Conservation (phyloP, 2,888 invertebrate genomes). For the Amiota communis region DNA sequence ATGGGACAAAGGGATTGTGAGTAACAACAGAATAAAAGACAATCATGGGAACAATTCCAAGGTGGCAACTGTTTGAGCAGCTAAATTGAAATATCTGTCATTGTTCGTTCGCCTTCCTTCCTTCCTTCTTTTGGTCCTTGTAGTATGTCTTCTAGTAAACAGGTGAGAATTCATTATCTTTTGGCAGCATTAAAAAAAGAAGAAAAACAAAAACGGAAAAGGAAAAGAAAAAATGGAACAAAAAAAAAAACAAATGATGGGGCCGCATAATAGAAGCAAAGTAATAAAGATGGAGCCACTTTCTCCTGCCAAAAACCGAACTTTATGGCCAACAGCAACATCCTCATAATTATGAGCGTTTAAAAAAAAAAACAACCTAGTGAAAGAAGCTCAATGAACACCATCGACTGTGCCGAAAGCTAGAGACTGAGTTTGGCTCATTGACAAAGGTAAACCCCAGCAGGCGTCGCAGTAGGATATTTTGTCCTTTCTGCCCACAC, state of each 20-base stretch:
- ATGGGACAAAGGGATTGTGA: conserved; percentile 11
- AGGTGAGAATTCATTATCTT: conserved; percentile 52
- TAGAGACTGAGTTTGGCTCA: no score
- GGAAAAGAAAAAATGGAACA: conserved; percentile 24
- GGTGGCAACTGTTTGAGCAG: conserved; percentile 63
- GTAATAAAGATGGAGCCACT: no score
- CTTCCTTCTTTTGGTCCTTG: not conserved
- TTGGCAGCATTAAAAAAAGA: conserved; percentile 31
- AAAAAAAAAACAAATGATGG: no score
- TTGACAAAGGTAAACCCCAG: conserved; percentile 25
- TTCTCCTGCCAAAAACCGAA: no score
- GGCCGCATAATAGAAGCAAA: no score
- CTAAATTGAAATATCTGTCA: conserved; percentile 65
- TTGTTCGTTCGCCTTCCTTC: conserved; percentile 47
- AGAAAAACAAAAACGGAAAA: conserved; percentile 63
- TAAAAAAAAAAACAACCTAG: no score
- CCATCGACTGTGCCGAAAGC: no score
- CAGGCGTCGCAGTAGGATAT: conserved; percentile 17
- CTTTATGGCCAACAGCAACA: not conserved
- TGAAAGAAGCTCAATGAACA: no score
- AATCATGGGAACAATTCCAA: conserved; percentile 53
- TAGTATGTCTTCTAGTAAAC: not conserved
- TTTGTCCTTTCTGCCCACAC: not conserved
- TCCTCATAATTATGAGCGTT: conserved; percentile 55
- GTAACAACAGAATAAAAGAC: conserved; percentile 36